Conservation (phyloP, 2,888 invertebrate genomes). For the Punctoribates punctum region DNA sequence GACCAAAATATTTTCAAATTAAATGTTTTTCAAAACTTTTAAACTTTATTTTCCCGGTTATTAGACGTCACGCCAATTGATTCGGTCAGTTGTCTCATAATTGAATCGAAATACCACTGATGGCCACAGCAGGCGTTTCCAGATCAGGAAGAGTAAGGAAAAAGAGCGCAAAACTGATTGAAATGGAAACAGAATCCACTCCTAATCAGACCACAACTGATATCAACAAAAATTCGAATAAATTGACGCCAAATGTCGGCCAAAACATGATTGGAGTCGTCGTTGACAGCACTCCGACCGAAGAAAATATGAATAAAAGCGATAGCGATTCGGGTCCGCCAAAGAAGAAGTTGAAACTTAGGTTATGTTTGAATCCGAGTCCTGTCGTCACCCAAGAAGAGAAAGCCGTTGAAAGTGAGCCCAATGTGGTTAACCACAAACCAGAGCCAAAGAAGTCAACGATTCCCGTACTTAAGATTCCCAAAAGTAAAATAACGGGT, state of each 20-base stretch:
- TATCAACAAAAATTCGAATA: not conserved
- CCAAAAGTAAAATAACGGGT: conserved; percentile 23
- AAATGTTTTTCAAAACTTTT: not conserved
- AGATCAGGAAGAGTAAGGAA: conserved; percentile 85
- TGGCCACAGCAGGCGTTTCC: conserved; percentile 64
- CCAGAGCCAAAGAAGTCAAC: conserved; percentile 22
- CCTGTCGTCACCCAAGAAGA: not conserved
- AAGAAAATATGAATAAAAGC: not conserved
- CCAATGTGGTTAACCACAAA: conserved; percentile 51
- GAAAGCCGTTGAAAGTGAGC: conserved; percentile 38
- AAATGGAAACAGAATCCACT: conserved; percentile 74
- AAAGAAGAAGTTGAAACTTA: conserved; percentile 22
- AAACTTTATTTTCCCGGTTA: not conserved
- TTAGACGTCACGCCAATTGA: not conserved
- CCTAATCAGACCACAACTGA: not conserved
- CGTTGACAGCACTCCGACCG: not conserved
- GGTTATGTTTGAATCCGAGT: not conserved
- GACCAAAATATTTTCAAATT: not conserved
- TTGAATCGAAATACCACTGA: not conserved
- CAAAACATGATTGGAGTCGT: not conserved
- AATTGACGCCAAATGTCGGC: not conserved
- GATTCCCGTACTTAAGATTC: conserved; percentile 25
- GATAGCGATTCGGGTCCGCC: not conserved
- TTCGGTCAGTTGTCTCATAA: not conserved
- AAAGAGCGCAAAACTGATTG: conserved; percentile 89